Evolutionary conservation across 2,888 invertebrate species (phyloP).

Genomic region (Xestia ashworthii): DNA sequence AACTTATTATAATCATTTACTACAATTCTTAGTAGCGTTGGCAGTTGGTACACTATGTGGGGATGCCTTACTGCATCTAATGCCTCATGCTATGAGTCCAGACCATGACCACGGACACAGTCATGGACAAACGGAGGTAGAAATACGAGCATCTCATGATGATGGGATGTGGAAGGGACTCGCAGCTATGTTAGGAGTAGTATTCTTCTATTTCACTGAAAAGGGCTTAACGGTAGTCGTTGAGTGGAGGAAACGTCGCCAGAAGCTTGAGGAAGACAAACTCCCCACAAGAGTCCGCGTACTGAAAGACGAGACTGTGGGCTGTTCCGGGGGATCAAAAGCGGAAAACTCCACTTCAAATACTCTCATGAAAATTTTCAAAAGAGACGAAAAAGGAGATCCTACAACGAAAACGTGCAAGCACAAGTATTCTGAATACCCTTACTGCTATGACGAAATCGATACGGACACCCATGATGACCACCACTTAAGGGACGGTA

Average conservation of each 20-base stretch:
- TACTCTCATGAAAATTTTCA: slow-evolving; percentile 85
- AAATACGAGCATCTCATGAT: slow-evolving; percentile 86
- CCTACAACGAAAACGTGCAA: slow-evolving; percentile 94
- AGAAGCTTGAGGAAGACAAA: slow-evolving; percentile 92
- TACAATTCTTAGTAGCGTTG: slow-evolving; percentile 97
- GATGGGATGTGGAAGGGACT: slow-evolving; percentile 96
- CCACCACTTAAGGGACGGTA: slow-evolving; percentile 88
- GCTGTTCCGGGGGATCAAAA: slow-evolving; percentile 82
- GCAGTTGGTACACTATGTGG: slow-evolving; percentile 98
- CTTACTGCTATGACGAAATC: slow-evolving; percentile 96
- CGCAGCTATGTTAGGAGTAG: slow-evolving; percentile 95
- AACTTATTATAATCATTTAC: slow-evolving; percentile 95
- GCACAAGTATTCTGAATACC: slow-evolving; percentile 97
- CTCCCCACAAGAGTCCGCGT: slow-evolving; percentile 93
- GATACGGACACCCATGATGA: slow-evolving; percentile 93
- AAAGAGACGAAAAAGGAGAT: slow-evolving; percentile 84
- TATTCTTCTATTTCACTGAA: slow-evolving; percentile 97
- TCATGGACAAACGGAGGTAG: slow-evolving; percentile 69
- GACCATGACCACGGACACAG: slow-evolving; percentile 73
- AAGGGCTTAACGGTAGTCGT: slow-evolving; percentile 94
- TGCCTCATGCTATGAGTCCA: slow-evolving; percentile 95
- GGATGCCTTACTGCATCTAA: slow-evolving; percentile 97
- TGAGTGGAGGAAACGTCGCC: slow-evolving; percentile 94
- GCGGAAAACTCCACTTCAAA: slow-evolving; percentile 85
- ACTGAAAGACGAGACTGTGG: slow-evolving; percentile 92